Evolutionary conservation across 2,888 invertebrate genomes (phyloP).

Genomic region (Shargacucullia verbasci): DNA sequence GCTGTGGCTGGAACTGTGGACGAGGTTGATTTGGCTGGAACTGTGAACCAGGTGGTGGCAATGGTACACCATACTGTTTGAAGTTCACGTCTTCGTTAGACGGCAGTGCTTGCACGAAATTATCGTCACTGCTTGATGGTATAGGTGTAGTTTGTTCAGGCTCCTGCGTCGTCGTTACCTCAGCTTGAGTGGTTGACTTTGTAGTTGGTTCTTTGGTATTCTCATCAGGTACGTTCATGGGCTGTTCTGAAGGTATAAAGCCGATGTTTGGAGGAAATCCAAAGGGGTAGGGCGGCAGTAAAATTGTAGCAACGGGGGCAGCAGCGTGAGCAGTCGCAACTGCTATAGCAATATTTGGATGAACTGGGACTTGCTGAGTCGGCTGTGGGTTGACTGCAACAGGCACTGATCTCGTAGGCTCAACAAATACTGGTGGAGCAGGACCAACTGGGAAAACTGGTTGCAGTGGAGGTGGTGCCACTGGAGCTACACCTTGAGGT

Average conservation of each 20-base stretch:
- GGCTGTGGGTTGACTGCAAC: constrained; percentile 44
- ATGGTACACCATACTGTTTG: constrained; percentile 67
- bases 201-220: constrained; percentile 71
- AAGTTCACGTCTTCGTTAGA: constrained; percentile 78
- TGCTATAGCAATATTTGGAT: constrained; percentile 82
- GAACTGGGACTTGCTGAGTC: constrained; percentile 61
- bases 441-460: constrained; percentile 61
- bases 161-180: constrained; percentile 65
- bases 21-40: constrained; percentile 41
- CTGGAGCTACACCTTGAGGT: constrained; percentile 56
- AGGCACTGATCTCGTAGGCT: constrained; percentile 46
- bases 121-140: constrained; percentile 76
- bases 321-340: constrained; percentile 83
- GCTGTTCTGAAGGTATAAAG: constrained; percentile 70
- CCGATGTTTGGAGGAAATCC: constrained; percentile 78
- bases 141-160: constrained; percentile 73
- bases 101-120: constrained; percentile 75
- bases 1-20: constrained; percentile 41
- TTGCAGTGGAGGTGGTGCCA: constrained; percentile 41
- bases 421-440: constrained; percentile 54
- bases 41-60: constrained; percentile 23
- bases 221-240: constrained; percentile 66
- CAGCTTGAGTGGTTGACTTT: constrained; percentile 66
- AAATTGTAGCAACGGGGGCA: constrained; percentile 81
- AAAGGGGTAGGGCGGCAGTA: constrained; percentile 83